These are phyloP conservation scores for Nemurella pictetii DNA, from an alignment of 2,888 invertebrate genomes.

Conservation along the genomic window DNA sequence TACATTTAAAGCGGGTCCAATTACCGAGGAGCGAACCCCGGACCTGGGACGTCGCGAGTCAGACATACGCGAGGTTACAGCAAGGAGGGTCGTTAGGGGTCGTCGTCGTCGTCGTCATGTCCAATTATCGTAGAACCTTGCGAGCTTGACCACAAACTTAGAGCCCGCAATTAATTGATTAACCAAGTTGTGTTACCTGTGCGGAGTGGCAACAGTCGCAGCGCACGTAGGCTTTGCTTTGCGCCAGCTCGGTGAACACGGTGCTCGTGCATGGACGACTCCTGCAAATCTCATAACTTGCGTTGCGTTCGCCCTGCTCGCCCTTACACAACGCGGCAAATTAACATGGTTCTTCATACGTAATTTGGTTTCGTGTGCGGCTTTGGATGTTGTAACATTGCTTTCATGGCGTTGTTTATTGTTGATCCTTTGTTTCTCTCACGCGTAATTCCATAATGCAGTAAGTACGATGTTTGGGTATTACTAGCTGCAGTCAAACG, in stretches of 20 bases:
- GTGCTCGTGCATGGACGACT: not conserved
- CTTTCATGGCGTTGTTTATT: not conserved
- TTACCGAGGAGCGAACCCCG: not conserved
- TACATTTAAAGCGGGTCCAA: not conserved
- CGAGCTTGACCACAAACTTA: slow-evolving; percentile 2
- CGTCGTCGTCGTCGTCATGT: not conserved
- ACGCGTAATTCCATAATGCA: not conserved
- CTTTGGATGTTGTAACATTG: not conserved
- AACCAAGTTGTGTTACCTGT: slow-evolving; percentile 24
- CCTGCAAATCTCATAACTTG: not conserved
- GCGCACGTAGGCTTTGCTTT: not conserved
- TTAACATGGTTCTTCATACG: not conserved
- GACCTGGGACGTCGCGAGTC: not conserved
- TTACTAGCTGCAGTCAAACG: not conserved
- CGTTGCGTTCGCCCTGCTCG: not conserved
- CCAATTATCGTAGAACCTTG: not conserved
- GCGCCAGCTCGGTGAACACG: too few species aligned
- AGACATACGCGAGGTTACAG: not conserved
- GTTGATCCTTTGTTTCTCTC: not conserved
- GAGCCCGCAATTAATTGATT: slow-evolving; percentile 20
- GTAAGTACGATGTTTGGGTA: not conserved
- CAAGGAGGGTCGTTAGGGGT: not conserved
- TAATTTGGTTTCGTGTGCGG: not conserved
- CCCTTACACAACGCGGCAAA: not conserved
- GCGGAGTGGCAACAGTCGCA: slow-evolving; percentile 7